A percentile compares a stretch with the other conserved stretches of the same genome.
Conservation (phyloP, 1,140 invertebrate genomes). For the Microplitis demolitor region DNA sequence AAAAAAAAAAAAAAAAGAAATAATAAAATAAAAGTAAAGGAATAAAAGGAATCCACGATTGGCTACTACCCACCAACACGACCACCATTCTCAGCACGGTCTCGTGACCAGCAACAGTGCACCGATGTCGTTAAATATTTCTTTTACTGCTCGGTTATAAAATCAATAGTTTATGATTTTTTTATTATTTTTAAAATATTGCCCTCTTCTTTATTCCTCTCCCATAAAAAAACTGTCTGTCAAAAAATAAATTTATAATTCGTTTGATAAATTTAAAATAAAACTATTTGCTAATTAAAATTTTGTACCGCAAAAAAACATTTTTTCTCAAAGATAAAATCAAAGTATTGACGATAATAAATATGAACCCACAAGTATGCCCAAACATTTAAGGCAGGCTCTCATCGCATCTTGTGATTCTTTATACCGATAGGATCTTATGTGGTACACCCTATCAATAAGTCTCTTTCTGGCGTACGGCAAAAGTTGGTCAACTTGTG, state of each 20-base stretch:
- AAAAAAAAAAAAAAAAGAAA: background rate
- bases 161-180: background rate
- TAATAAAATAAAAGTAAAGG: background rate
- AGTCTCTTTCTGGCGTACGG: constrained; percentile 13
- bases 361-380: background rate
- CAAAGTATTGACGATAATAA: no score
- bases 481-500: background rate
- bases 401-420: background rate
- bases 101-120: background rate
- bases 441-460: constrained; percentile 14
- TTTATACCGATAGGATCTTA: background rate
- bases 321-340: no score
- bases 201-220: background rate
- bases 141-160: background rate
- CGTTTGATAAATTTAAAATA: no score
- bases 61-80: background rate
- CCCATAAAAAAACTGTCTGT: background rate
- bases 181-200: background rate
- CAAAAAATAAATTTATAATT: no score
- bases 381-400: background rate
- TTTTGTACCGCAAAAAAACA: no score
- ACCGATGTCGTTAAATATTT: constrained; percentile 5
- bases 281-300: no score
- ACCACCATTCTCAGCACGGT: background rate
- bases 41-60: background rate